Evolutionary conservation across 2,113 vertebrate species (phyloP).

Genomic region (Vulpes ferrilata): DNA sequence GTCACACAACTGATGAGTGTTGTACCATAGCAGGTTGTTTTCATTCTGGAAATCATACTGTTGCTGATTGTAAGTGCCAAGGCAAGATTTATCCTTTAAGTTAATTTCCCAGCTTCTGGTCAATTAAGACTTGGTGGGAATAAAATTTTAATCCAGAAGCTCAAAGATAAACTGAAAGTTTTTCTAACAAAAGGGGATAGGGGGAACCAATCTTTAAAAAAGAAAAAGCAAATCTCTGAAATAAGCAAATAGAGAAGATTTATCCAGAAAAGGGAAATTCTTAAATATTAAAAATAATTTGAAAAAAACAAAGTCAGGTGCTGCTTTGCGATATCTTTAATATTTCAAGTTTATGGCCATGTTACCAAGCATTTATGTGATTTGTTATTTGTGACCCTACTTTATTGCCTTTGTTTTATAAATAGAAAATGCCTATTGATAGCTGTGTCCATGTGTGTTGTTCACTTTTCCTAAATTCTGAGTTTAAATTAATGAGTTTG

Average conservation of each 20-base stretch:
- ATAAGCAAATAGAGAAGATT: background rate
- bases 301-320: background rate
- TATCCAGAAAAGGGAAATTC: background rate
- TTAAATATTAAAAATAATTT: background rate
- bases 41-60: background rate
- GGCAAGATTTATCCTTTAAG: background rate
- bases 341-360: background rate
- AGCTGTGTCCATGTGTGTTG: background rate
- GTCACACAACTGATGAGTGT: background rate
- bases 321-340: background rate
- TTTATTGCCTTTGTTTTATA: background rate
- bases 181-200: slow-evolving; percentile 14
- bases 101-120: background rate
- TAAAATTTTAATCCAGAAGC: background rate
- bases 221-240: background rate
- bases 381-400: background rate
- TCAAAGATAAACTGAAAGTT: slow-evolving; percentile 27
- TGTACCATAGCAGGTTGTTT: background rate
- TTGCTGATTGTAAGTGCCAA: background rate
- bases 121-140: background rate
- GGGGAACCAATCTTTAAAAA: background rate
- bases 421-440: background rate
- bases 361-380: background rate
- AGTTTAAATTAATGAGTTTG: background rate
- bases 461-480: background rate